phyloP scores from a whole-genome alignment of 1,140 invertebrate species.

The Odontomachus brunneus region DNA sequence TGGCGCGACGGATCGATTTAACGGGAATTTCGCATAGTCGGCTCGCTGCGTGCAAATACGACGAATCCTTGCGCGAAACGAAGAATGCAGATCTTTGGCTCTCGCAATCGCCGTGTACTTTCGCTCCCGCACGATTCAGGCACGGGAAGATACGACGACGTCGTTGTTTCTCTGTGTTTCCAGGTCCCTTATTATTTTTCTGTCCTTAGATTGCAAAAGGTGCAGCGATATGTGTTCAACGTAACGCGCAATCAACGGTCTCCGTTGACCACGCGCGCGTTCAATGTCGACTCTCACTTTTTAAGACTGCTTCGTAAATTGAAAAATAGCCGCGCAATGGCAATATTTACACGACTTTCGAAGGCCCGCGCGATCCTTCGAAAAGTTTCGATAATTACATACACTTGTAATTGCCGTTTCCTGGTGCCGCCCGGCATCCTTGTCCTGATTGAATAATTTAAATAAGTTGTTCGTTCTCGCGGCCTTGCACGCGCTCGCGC shows the following conservation, averaged over 20 bases:
- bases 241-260: no score
- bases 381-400: slow-evolving; percentile 11
- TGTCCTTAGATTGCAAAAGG: no score
- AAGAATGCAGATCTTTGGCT: neutral
- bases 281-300: no score
- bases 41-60: neutral
- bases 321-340: no score
- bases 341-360: neutral
- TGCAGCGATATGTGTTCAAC: no score
- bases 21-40: slow-evolving; percentile 12
- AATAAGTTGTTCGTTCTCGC: slow-evolving; percentile 22
- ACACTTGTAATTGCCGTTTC: slow-evolving; percentile 7
- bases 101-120: neutral
- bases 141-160: no score
- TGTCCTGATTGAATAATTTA: slow-evolving; percentile 24
- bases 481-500: neutral
- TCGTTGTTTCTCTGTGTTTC: no score
- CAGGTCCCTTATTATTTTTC: no score
- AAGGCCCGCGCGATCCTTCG: slow-evolving; percentile 15
- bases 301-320: no score
- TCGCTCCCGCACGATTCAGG: no score
- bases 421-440: slow-evolving; percentile 27
- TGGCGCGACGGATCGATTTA: slow-evolving; percentile 32
- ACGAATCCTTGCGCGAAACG: neutral
- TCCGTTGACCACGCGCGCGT: no score